Base-by-base conservation (phyloP, 2,888 invertebrate species). In the Philereme transversata region DNA sequence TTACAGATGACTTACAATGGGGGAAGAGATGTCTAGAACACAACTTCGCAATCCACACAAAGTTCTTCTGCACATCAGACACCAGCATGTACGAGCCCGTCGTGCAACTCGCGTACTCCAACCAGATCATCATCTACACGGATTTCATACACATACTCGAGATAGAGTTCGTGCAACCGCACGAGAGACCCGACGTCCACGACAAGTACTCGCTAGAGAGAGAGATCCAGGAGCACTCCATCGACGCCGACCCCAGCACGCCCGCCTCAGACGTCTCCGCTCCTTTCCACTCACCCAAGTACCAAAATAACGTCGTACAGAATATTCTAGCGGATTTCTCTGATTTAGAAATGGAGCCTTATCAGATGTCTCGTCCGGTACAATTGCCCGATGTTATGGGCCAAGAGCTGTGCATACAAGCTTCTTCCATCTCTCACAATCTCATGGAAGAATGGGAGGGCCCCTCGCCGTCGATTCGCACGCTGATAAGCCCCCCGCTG, bases 31-130 rank as follows among this genome's bases (percentile, higher is more conserved):
- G 99, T 82, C 90, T 97, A 60, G 95, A 96, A 78, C 98, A 99
- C 83, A 97, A 98, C 79, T 95, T 98, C 72, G 97, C 98, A 50
- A 95, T 98, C 68, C 98, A 99, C 86, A 97, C 97, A 71, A 97
- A 97, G 81, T 97, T 98, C 83, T 97, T 97, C 79, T 95, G 97
- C 73, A 96, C 97, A n/a, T 95, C 96, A 48, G 97, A 97, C 52
- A 96, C 96, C 74, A 97, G 97, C 35, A 93, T 94, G 83, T 96
- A 96, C 75, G 94, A 95, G 72, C 95, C 95, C 0, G 93, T 94
- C 6, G 94, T 95, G 4, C 95, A 95, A 77, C 87, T 95, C 50
- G 94, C 95, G 6, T 95, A 95, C 75, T 94, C 95, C 53, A 95
- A 95, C 73, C 94, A 96, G 72, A 96, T 97, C 61, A 94, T 97